phyloP scores from a whole-genome alignment of 2,113 vertebrate species.

The Channa maculata region DNA sequence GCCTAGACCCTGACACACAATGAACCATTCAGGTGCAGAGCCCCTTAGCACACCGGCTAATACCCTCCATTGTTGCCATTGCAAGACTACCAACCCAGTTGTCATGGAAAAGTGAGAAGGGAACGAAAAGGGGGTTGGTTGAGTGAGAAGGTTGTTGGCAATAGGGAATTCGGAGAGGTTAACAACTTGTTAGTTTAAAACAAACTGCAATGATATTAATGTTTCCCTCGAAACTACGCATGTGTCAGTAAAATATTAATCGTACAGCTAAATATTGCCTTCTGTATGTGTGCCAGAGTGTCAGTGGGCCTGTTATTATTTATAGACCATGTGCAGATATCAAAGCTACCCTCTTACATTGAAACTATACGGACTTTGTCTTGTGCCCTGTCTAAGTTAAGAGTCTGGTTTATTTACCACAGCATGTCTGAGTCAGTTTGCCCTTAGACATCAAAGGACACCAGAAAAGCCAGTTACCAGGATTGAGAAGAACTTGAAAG shows the following conservation, averaged over 20 bases:
- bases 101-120: slow-evolving; percentile 36
- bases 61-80: slow-evolving; percentile 49
- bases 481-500: slow-evolving; percentile 15
- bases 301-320: slow-evolving; percentile 39
- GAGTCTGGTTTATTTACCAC: slow-evolving; percentile 40
- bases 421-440: slow-evolving; percentile 25
- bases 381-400: not conserved
- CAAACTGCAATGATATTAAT: slow-evolving; percentile 48
- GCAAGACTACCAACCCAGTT: slow-evolving; percentile 40
- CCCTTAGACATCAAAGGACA: slow-evolving; percentile 14
- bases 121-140: slow-evolving; percentile 24
- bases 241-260: slow-evolving; percentile 81
- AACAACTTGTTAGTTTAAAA: no score
- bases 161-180: slow-evolving; percentile 1
- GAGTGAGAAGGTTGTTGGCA: not conserved
- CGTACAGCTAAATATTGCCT: slow-evolving; percentile 79
- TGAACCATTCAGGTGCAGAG: slow-evolving; percentile 66
- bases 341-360: slow-evolving; percentile 17
- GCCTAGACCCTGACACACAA: slow-evolving; percentile 69
- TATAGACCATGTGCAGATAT: slow-evolving; percentile 35
- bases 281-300: slow-evolving; percentile 49
- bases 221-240: slow-evolving; percentile 55
- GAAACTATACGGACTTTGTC: not conserved
- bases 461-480: slow-evolving; percentile 28
- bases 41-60: slow-evolving; percentile 54